Evolutionary conservation across 2,113 vertebrate species (phyloP).

Genomic region (Odontophorus gujanensis): DNA sequence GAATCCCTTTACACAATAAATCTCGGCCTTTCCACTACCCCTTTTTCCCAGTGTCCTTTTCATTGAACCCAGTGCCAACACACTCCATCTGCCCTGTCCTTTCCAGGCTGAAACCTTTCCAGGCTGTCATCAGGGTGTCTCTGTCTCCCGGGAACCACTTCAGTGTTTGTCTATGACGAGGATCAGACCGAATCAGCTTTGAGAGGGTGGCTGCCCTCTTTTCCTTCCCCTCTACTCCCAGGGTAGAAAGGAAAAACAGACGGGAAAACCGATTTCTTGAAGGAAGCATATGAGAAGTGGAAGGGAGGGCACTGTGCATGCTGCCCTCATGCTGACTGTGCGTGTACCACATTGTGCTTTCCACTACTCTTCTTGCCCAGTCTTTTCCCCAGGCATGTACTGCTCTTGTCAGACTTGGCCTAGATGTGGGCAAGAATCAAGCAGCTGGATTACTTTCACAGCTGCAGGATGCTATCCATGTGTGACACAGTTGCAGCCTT

Average conservation of each 20-base stretch:
- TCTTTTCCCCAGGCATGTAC: background rate
- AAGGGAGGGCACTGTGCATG: background rate
- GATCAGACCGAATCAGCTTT: background rate
- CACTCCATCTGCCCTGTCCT: background rate
- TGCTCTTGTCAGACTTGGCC: background rate
- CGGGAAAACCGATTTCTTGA: background rate
- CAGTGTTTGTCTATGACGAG: background rate
- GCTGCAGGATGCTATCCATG: background rate
- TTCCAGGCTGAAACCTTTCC: background rate
- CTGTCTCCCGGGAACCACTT: background rate
- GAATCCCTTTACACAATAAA: background rate
- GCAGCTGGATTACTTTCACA: background rate
- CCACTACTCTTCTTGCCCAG: background rate
- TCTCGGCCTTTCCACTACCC: background rate
- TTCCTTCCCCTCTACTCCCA: background rate
- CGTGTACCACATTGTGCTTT: background rate
- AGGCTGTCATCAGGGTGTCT: background rate
- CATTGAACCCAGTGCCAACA: background rate
- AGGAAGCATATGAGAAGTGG: background rate
- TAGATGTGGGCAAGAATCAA: background rate
- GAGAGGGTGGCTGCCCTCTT: background rate
- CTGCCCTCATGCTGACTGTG: background rate
- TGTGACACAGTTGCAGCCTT: background rate
- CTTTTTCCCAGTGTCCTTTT: background rate
- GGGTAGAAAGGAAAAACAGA: background rate